A percentile compares a stretch with the other conserved stretches of the same genome.
Conservation (phyloP, 2,113 vertebrate genomes). For the Ailuropoda melanoleuca region DNA sequence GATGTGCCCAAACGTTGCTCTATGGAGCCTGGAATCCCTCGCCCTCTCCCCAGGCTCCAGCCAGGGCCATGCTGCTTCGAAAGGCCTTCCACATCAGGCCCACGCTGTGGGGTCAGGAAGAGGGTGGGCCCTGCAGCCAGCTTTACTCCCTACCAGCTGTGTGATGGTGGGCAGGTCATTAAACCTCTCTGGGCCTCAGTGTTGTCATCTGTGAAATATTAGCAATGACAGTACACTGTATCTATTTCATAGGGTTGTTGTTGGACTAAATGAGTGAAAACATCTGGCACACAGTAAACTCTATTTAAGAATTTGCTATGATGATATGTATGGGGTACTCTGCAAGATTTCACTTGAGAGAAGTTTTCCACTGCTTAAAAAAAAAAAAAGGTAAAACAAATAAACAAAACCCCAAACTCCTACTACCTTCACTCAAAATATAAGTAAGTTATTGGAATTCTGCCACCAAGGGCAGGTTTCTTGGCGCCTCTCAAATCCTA, state of each 20-base stretch:
- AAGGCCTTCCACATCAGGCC: not conserved
- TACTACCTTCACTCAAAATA: not conserved
- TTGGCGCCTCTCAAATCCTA: constrained; percentile 39
- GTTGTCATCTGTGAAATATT: not conserved
- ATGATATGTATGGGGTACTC: not conserved
- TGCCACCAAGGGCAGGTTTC: not conserved
- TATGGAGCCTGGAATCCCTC: not conserved
- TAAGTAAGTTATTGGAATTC: not conserved
- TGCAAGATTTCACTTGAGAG: not conserved
- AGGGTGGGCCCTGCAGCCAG: not conserved
- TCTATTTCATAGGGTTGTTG: not conserved
- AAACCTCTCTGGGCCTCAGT: not conserved
- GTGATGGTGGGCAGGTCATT: not conserved
- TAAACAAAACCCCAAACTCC: constrained; percentile 2
- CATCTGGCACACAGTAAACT: not conserved
- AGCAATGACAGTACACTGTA: not conserved
- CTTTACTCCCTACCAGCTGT: not conserved
- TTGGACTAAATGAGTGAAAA: not conserved
- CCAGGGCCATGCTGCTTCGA: not conserved
- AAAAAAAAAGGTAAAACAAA: constrained; percentile 16
- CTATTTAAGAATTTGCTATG: not conserved
- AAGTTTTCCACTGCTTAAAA: not conserved
- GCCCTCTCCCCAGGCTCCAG: not conserved
- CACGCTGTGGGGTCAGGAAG: not conserved
- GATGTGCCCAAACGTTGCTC: not conserved